A percentile compares a stretch with the other conserved stretches of the same genome.
Evolutionary conservation across 2,113 vertebrate species (phyloP).

Genomic region (Salvelinus sp.): DNA sequence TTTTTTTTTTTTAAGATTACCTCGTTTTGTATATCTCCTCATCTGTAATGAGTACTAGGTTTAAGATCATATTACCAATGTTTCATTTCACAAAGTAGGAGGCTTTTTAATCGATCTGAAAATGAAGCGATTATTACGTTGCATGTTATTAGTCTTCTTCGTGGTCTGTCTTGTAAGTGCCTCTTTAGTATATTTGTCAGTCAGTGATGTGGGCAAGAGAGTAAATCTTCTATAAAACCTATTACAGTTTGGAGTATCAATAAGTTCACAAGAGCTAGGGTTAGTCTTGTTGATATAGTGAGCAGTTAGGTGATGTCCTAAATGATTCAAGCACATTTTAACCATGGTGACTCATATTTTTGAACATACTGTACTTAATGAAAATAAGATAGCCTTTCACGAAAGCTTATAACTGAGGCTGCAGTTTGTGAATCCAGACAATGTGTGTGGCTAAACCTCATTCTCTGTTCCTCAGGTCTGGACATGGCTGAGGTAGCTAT

Average conservation of each 20-base stretch:
- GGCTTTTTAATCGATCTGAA: conserved; percentile 10
- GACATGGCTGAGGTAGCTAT: neutral
- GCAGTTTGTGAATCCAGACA: neutral
- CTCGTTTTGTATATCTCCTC: conserved; percentile 2
- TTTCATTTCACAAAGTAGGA: neutral
- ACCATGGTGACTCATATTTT: neutral
- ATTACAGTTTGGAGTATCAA: neutral
- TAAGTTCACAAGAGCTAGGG: neutral
- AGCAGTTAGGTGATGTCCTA: neutral
- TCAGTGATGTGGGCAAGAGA: neutral
- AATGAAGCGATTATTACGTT: neutral
- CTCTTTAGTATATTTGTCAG: neutral
- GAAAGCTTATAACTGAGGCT: too few relatives aligned
- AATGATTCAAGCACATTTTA: neutral
- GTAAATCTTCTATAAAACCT: neutral
- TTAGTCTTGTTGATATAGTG: neutral
- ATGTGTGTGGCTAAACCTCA: neutral
- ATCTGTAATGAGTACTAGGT: conserved; percentile 9
- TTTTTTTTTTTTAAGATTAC: conserved; percentile 7
- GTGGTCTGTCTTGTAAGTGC: neutral
- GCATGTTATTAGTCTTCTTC: neutral
- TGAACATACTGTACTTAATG: too few relatives aligned
- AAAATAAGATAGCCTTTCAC: too few relatives aligned
- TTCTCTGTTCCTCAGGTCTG: neutral
- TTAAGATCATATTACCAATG: conserved; percentile 8